Conservation (phyloP, 2,797 vertebrate genomes). For the Pseudochirops corinnae region DNA sequence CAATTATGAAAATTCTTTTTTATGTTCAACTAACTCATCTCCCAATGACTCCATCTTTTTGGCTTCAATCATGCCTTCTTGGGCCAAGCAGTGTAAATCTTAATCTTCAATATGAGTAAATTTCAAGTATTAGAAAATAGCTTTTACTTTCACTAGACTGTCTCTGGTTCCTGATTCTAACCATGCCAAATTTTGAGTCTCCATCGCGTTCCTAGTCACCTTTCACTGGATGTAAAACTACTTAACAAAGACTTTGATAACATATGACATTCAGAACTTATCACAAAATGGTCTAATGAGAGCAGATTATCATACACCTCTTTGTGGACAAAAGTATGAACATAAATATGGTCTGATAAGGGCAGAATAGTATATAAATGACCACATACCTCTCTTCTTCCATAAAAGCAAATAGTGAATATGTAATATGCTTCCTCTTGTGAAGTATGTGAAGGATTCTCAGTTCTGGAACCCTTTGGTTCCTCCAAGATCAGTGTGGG, state of each 20-base stretch:
- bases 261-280: neutral
- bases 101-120: neutral
- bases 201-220: neutral
- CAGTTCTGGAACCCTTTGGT: neutral
- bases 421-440: neutral
- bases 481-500: neutral
- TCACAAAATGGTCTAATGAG: neutral
- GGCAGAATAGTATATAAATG: neutral
- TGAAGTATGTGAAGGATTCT: neutral
- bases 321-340: neutral
- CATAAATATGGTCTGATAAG: neutral
- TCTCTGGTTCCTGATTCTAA: neutral
- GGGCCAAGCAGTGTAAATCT: neutral
- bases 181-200: neutral
- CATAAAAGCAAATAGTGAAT: neutral
- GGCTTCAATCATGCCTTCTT: neutral
- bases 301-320: neutral
- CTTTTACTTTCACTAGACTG: neutral
- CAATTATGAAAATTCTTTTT: neutral
- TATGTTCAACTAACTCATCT: neutral
- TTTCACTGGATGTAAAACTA: neutral
- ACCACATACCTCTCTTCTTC: neutral
- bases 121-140: neutral
- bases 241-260: neutral
- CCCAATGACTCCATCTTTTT: neutral